A percentile compares a stretch with the other conserved stretches of the same genome.
Evolutionary conservation across 2,113 vertebrate genomes (phyloP).

Genomic region (Oriolus oriolus): DNA sequence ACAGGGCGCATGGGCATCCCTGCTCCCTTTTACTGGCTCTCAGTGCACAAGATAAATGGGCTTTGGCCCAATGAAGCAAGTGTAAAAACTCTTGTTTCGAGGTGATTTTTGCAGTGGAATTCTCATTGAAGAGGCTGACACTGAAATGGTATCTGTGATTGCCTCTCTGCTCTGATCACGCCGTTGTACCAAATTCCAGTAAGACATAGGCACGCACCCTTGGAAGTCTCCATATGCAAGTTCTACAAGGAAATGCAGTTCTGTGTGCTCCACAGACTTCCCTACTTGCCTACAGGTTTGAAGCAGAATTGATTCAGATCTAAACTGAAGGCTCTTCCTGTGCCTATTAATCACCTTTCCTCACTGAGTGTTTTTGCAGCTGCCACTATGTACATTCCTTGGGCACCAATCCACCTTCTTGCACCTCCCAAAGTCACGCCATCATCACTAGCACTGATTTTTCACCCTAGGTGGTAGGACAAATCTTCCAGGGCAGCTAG

Average conservation of each 20-base stretch:
- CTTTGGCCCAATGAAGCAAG: not conserved
- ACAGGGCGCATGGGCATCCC: not conserved
- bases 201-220: fast-evolving
- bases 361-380: not conserved
- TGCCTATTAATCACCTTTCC: conserved; percentile 11
- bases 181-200: not conserved
- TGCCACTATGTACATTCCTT: not conserved
- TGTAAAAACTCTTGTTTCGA: not conserved
- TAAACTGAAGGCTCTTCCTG: conserved; percentile 5
- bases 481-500: not conserved
- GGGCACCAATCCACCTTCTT: not conserved
- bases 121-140: not conserved
- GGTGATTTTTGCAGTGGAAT: not conserved
- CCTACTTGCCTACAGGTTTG: not conserved
- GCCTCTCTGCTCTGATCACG: not conserved
- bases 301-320: not conserved
- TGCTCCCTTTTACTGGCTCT: not conserved
- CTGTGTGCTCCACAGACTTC: not conserved
- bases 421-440: fast-evolving
- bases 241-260: not conserved
- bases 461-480: not conserved
- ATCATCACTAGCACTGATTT: not conserved
- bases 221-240: not conserved
- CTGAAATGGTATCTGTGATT: not conserved
- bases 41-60: not conserved